Evolutionary conservation across 2,888 invertebrate species (phyloP), one percentile per base, ranked within the genome.

Genomic region (Conus canariensis): DNA sequence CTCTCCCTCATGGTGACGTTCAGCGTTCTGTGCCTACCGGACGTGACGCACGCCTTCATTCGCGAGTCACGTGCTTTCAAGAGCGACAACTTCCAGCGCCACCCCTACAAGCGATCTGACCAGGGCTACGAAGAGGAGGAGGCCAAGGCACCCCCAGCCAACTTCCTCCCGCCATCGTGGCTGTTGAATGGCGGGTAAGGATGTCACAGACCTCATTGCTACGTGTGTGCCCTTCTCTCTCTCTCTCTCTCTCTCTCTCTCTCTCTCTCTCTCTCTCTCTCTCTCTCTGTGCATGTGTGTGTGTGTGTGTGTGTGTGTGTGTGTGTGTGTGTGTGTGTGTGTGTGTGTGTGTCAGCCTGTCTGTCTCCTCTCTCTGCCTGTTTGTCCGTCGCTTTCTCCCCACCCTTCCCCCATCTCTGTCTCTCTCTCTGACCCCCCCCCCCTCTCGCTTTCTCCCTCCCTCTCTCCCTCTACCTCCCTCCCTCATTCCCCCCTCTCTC

Each of bases 11-110:
- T 83, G 67, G 25, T 77, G 19, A 8, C 12, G 14, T 22, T 77
- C 12, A 30, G 60, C 22, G 8, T 88, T 45, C 56, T 88, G 1
- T 83, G 22, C 45, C 30, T 83, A 30, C 22, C 82, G 83, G 83
- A 88, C 67, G 83, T 83, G 88, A 88, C 88, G 88, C 67, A 82
- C 2, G 67, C 83, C 30, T 88, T 88, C 56, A 64, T n/a, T 56
- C 88, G 88, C 10, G n/a, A 88, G 56, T n/a, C 60, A 30, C 88
- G 88, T 16, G 88, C 88, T 14, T 88, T 88, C 88, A 88, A 67
- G 59, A 30, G 30, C 45, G 25, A 67, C 4, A 88, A 83, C 64
- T 83, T 60, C 30, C 83, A 82, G 45, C 83, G 88, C 10, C 82
- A 60, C 3, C 82, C 88, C 9, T 88, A 64, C 82, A 88, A 88